These are phyloP conservation scores for Scolopax mira DNA, from an alignment of 2,113 vertebrate genomes.

Conservation along the genomic window DNA sequence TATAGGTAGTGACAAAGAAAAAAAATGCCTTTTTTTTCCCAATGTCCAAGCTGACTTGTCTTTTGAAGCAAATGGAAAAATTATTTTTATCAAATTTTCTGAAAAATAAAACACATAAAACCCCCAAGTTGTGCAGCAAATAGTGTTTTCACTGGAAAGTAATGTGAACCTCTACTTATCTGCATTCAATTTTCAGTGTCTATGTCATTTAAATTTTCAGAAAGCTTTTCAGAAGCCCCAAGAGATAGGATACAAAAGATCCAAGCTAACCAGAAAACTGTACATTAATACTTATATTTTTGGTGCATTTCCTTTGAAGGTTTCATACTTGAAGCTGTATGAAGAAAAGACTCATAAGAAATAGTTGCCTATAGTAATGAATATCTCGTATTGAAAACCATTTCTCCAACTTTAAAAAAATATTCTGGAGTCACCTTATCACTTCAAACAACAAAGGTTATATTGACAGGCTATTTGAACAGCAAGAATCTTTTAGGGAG, in stretches of 20 bases:
- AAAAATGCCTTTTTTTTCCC: neutral
- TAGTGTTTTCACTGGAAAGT: neutral
- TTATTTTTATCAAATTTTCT: neutral
- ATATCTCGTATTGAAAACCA: neutral
- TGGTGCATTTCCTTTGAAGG: neutral
- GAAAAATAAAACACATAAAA: neutral
- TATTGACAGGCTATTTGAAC: neutral
- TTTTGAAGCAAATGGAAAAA: neutral
- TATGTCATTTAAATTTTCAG: neutral
- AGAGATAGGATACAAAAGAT: neutral
- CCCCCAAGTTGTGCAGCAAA: neutral
- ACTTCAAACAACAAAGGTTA: neutral
- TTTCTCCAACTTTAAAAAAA: neutral
- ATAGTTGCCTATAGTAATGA: neutral
- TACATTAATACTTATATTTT: conserved; percentile 8
- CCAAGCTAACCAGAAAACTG: neutral
- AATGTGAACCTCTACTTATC: neutral
- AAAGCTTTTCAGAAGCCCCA: neutral
- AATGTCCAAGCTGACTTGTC: neutral
- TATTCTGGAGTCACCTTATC: neutral
- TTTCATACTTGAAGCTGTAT: neutral
- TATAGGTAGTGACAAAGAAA: neutral
- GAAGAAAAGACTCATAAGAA: neutral
- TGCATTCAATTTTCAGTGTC: neutral
- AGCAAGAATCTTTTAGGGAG: neutral